phyloP scores from a whole-genome alignment of 2,888 invertebrate species.

The Glaucopsyche alexis region DNA sequence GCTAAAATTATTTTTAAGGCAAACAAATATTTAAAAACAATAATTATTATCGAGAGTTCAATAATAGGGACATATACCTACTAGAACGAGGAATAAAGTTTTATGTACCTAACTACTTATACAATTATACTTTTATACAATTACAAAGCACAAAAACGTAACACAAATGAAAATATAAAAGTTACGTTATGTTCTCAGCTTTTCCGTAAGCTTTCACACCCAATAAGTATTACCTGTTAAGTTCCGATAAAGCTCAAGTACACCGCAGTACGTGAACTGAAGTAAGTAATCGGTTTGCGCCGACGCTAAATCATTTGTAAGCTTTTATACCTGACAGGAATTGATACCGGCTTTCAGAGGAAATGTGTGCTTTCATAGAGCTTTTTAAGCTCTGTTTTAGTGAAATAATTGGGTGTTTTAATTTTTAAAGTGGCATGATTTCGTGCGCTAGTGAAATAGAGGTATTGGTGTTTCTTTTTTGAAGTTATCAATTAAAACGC shows the following conservation, averaged over 20 bases:
- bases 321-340: slow-evolving; percentile 55
- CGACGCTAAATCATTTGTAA: slow-evolving; percentile 58
- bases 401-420: neutral
- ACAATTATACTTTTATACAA: no score
- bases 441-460: neutral
- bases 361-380: slow-evolving; percentile 20
- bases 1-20: neutral
- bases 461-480: no score
- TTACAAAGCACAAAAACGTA: no score
- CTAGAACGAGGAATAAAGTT: no score
- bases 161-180: neutral
- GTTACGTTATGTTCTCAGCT: neutral
- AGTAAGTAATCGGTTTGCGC: slow-evolving; percentile 55
- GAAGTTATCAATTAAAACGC: no score
- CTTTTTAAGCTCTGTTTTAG: slow-evolving; percentile 20
- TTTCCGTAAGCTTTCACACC: slow-evolving; percentile 16
- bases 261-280: slow-evolving; percentile 43
- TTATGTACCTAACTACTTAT: no score
- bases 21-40: neutral
- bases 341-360: slow-evolving; percentile 41
- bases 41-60: neutral
- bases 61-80: no score
- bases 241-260: slow-evolving; percentile 30
- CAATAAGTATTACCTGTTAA: slow-evolving; percentile 28
- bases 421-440: neutral